Conservation (phyloP, 2,113 vertebrate genomes). For the Felis catus region F.catus_Fca126_mat1.0 CM031420.1:20561501-20562000, state of each 20-base stretch:
- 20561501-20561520: neutral
- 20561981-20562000: too few species aligned
- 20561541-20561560: neutral
- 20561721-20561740: neutral
- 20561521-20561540: neutral
- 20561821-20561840: neutral
- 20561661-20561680: rapidly evolving
- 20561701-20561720: neutral
- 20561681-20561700: neutral
- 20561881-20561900: neutral
- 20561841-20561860: neutral
- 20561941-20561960: too few species aligned
- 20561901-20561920: neutral
- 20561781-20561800: neutral
- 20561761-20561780: neutral
- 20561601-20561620: neutral
- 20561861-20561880: neutral
- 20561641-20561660: neutral
- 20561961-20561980: too few species aligned
- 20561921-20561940: neutral
- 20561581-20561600: neutral
- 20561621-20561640: neutral
- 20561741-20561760: neutral
- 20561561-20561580: neutral
- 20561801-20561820: neutral